Conservation (phyloP, 2,797 vertebrate genomes). For the Clarias platycephalus region DNA sequence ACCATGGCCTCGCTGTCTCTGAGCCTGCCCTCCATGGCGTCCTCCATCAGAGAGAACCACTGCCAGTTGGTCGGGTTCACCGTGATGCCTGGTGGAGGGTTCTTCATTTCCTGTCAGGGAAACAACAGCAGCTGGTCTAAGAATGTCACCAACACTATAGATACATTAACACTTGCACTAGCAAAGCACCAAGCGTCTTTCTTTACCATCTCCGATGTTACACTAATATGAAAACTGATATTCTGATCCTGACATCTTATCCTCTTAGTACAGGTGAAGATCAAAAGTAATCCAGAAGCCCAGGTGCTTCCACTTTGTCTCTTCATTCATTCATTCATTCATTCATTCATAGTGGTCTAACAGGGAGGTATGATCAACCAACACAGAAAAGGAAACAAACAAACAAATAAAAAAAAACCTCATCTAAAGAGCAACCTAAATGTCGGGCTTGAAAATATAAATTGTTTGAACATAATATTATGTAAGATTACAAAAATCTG, state of each 20-base stretch:
- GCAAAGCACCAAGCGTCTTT: neutral
- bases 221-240: neutral
- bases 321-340: neutral
- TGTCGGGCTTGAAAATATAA: neutral
- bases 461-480: neutral
- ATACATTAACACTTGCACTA: neutral
- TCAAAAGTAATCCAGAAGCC: neutral
- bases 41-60: conserved; percentile 68
- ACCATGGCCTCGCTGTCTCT: conserved; percentile 49
- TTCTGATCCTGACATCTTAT: neutral
- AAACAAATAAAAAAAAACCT: neutral
- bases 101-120: conserved; percentile 65
- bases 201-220: neutral
- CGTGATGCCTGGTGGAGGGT: conserved; percentile 64
- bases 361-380: neutral
- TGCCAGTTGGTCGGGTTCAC: conserved; percentile 65
- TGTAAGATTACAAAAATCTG: neutral
- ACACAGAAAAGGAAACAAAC: too few species aligned
- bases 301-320: neutral
- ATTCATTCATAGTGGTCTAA: neutral
- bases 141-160: neutral
- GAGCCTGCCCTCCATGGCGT: conserved; percentile 68
- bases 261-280: neutral
- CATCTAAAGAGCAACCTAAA: neutral
- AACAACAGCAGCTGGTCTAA: neutral